phyloP scores from a whole-genome alignment of 2,113 vertebrate genomes.

The Calyptomena viridis region DNA sequence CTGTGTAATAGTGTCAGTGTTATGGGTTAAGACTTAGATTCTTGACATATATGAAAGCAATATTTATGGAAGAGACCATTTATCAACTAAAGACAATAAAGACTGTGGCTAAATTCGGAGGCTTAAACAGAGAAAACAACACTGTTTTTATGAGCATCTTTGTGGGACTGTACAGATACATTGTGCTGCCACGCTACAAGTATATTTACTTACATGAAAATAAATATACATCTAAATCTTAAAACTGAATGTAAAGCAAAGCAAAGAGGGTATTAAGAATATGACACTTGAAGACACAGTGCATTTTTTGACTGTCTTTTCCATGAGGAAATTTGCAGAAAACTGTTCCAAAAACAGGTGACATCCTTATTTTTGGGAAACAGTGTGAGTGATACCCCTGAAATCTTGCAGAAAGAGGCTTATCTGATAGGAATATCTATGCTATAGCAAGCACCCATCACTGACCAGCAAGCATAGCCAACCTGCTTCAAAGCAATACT shows the following conservation, averaged over 20 bases:
- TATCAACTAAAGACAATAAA: slow-evolving; percentile 48
- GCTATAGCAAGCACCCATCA: neutral
- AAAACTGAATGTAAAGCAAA: neutral
- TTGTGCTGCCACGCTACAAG: neutral
- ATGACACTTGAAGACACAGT: neutral
- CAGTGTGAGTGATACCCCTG: neutral
- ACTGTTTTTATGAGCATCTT: neutral
- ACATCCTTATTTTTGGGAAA: neutral
- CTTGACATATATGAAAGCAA: neutral
- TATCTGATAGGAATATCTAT: neutral
- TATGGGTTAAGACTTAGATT: neutral
- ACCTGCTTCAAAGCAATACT: neutral
- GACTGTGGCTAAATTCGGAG: neutral
- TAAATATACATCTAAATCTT: neutral
- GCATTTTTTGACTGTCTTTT: neutral
- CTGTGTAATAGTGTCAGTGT: neutral
- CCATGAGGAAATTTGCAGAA: neutral
- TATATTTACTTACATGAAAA: neutral
- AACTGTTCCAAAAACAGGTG: neutral
- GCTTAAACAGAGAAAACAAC: slow-evolving; percentile 15
- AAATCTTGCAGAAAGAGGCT: neutral
- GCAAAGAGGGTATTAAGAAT: neutral
- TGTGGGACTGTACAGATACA: neutral
- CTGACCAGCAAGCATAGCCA: neutral
- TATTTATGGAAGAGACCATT: slow-evolving; percentile 19